Percentiles rank a stretch among this genome's conserved stretches.
Conservation (phyloP, 2,113 vertebrate genomes). For the Speoplatyrhinus poulsoni region DNA sequence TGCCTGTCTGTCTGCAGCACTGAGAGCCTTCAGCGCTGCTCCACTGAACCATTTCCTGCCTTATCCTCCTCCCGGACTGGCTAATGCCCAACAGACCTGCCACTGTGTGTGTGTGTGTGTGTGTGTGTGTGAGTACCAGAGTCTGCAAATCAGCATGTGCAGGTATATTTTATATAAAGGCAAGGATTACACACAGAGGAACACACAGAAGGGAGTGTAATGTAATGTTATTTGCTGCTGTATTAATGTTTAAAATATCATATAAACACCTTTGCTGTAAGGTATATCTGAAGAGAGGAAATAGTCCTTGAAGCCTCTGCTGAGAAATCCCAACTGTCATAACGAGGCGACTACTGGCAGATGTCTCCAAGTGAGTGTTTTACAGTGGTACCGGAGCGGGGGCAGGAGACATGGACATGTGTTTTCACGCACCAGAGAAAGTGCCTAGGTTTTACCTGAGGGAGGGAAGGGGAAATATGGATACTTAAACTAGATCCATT, state of each 20-base stretch:
- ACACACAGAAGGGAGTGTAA: no score
- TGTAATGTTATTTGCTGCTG: no score
- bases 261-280: no score
- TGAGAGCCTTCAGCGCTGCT: slow-evolving; percentile 42
- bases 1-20: slow-evolving; percentile 5
- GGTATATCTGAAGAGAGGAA: neutral
- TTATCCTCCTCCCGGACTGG: slow-evolving; percentile 43
- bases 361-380: slow-evolving; percentile 43
- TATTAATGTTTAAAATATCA: no score
- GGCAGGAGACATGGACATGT: slow-evolving; percentile 42
- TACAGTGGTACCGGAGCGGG: neutral
- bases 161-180: no score
- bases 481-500: slow-evolving; percentile 26
- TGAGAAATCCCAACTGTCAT: slow-evolving; percentile 52
- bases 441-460: slow-evolving; percentile 48
- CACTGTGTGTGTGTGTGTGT: slow-evolving; percentile 45
- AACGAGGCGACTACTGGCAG: slow-evolving; percentile 56
- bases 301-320: slow-evolving; percentile 30
- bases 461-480: neutral
- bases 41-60: slow-evolving; percentile 77
- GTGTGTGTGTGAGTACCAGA: neutral
- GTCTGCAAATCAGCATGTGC: neutral
- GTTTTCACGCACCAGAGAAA: slow-evolving; percentile 52
- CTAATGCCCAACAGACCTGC: slow-evolving; percentile 78
- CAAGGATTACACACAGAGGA: no score